phyloP scores from a whole-genome alignment of 2,888 invertebrate genomes.

The Strigamia transsilvanica region DNA sequence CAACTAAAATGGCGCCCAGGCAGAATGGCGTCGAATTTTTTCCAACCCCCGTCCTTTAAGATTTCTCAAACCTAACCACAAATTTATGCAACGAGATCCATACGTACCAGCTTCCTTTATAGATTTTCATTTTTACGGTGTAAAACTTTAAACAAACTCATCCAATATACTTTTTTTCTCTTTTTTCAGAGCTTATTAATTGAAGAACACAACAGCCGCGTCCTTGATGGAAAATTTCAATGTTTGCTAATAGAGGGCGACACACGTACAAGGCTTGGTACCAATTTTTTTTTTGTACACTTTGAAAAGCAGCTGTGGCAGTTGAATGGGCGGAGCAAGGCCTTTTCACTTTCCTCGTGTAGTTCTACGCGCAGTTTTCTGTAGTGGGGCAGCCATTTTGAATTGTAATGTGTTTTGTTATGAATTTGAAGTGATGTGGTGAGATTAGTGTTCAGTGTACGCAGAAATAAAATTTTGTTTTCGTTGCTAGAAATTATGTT shows the following conservation, averaged over 20 bases:
- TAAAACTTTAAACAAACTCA: background rate
- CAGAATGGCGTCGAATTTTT: constrained; percentile 28
- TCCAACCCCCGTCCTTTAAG: background rate
- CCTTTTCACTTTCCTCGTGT: constrained; percentile 34
- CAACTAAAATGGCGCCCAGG: constrained; percentile 38
- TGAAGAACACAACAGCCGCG: constrained; percentile 11
- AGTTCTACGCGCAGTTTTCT: constrained; percentile 14
- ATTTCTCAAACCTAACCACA: background rate
- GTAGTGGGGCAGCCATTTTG: constrained; percentile 50
- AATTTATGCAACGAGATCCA: constrained; percentile 26
- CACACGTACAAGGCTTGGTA: constrained; percentile 48
- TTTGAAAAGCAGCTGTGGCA: constrained; percentile 38
- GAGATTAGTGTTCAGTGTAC: background rate
- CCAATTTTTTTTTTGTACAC: constrained; percentile 43
- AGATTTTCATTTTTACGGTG: background rate
- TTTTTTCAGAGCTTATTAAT: constrained; percentile 10
- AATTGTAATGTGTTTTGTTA: constrained; percentile 32
- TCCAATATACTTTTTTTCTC: background rate
- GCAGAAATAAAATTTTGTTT: too few species aligned
- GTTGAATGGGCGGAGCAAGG: constrained; percentile 42
- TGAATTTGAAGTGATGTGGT: background rate
- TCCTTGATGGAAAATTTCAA: constrained; percentile 28
- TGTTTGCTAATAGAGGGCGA: constrained; percentile 51
- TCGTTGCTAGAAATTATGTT: too few species aligned
- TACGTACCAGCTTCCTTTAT: constrained; percentile 32